These are phyloP conservation scores for Carterocephalus palaemon DNA, from an alignment of 2,888 invertebrate genomes.

Conservation along the genomic window DNA sequence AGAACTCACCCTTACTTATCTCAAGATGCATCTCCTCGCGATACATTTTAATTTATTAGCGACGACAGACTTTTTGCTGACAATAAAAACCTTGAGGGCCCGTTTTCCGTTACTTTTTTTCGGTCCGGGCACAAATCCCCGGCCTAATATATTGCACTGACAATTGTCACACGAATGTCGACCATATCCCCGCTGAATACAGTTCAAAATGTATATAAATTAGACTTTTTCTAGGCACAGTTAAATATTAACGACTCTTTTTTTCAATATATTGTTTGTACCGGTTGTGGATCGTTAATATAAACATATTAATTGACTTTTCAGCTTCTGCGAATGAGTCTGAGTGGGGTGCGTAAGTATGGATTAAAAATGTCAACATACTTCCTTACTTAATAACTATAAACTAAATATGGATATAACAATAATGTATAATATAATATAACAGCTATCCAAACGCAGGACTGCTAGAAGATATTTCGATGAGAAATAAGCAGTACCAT, in stretches of 20 bases:
- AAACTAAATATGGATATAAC: too few species aligned
- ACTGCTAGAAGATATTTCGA: too few species aligned
- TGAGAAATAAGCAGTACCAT: too few species aligned
- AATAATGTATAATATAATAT: too few species aligned
- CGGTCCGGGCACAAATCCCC: conserved; percentile 17
- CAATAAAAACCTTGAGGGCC: conserved; percentile 23
- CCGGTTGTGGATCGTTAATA: conserved; percentile 4
- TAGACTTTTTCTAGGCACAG: not conserved
- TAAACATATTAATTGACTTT: conserved; percentile 4
- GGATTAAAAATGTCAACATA: too few species aligned
- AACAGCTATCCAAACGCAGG: too few species aligned
- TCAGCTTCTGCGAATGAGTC: not conserved
- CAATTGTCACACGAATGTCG: conserved; percentile 1
- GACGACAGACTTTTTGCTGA: conserved; percentile 31
- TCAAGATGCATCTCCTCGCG: not conserved
- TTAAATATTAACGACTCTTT: conserved; percentile 18
- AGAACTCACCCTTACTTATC: not conserved
- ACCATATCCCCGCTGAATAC: not conserved
- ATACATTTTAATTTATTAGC: conserved; percentile 31
- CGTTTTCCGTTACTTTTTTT: conserved; percentile 13
- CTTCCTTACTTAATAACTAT: too few species aligned
- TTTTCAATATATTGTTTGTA: conserved; percentile 26
- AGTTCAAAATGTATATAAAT: not conserved
- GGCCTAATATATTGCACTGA: not conserved
- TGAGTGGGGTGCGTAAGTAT: too few species aligned